Conservation (phyloP, 2,797 vertebrate species). For the Lycodopsis pacificus region DNA sequence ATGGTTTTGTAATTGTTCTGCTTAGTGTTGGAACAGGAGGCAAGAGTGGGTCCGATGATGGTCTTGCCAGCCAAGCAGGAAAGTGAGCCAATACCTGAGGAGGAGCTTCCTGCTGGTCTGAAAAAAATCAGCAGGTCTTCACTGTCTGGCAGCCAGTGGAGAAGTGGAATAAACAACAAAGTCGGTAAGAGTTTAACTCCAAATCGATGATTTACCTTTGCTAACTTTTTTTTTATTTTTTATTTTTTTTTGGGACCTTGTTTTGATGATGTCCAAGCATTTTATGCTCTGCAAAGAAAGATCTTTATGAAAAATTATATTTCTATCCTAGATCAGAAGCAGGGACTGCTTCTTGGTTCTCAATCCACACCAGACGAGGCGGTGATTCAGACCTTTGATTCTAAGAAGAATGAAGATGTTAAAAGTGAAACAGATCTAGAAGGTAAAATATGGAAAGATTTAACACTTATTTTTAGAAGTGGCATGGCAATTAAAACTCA, state of each 20-base stretch:
- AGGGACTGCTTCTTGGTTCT: constrained; percentile 23
- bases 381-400: background rate
- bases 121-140: too few relatives aligned
- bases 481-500: fast-evolving
- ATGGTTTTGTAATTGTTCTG: background rate
- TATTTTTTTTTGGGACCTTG: too few relatives aligned
- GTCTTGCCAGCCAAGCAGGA: constrained; percentile 55
- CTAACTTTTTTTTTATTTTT: too few relatives aligned
- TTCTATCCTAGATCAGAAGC: constrained; percentile 24
- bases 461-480: too few relatives aligned
- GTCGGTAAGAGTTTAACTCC: constrained; percentile 19
- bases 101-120: constrained; percentile 35
- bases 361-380: background rate
- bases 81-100: constrained; percentile 37
- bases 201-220: background rate
- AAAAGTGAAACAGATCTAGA: background rate
- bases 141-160: constrained; percentile 77
- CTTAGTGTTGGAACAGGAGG: constrained; percentile 64
- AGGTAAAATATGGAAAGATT: constrained; percentile 31
- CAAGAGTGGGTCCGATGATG: constrained; percentile 66
- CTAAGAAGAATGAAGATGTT: background rate
- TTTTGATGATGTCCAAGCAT: too few relatives aligned
- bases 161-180: constrained; percentile 39
- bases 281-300: background rate
- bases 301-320: background rate